Conservation (phyloP, 2,797 vertebrate genomes). For the Aeoliscus strigatus region DNA sequence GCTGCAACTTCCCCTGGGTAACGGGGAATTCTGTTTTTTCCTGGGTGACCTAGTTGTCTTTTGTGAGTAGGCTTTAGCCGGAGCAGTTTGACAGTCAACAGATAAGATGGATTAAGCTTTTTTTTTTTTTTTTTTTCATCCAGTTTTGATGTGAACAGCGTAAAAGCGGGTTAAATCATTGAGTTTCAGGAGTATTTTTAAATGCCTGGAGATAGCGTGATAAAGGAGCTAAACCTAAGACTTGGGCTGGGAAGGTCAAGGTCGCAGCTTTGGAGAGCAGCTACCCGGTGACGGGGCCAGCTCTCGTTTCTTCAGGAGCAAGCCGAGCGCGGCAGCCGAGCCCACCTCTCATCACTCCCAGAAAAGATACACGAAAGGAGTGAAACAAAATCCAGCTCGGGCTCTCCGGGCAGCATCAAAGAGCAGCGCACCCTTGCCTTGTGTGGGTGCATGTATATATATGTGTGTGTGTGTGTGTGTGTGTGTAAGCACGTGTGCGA, state of each 20-base stretch:
- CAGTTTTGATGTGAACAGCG: conserved; percentile 83
- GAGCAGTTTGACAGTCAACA: conserved; percentile 86
- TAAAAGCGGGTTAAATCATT: conserved; percentile 84
- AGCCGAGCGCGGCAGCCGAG: conserved; percentile 37
- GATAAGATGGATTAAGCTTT: conserved; percentile 87
- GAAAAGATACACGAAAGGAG: conserved; percentile 58
- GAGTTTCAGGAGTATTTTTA: conserved; percentile 83
- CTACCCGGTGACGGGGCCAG: conserved; percentile 58
- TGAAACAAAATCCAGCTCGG: conserved; percentile 62
- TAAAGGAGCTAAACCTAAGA: conserved; percentile 78
- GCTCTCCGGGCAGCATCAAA: conserved; percentile 56
- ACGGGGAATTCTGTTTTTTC: conserved; percentile 69
- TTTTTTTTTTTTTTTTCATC: too few species aligned
- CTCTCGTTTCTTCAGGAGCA: conserved; percentile 35
- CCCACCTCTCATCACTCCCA: conserved; percentile 62
- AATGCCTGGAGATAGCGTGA: conserved; percentile 81
- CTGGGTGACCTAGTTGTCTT: conserved; percentile 85
- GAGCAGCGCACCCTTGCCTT: conserved; percentile 51
- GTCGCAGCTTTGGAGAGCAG: conserved; percentile 63
- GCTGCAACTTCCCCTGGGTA: conserved; percentile 74
- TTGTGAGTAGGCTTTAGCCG: conserved; percentile 84
- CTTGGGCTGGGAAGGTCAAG: conserved; percentile 74
- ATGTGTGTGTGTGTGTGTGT: conserved; percentile 18
- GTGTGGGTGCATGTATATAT: conserved; percentile 49
- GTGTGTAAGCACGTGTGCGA: conserved; percentile 6